Evolutionary conservation across 2,797 vertebrate species (phyloP).

Genomic region (Schizothorax lantsangensis): DNA sequence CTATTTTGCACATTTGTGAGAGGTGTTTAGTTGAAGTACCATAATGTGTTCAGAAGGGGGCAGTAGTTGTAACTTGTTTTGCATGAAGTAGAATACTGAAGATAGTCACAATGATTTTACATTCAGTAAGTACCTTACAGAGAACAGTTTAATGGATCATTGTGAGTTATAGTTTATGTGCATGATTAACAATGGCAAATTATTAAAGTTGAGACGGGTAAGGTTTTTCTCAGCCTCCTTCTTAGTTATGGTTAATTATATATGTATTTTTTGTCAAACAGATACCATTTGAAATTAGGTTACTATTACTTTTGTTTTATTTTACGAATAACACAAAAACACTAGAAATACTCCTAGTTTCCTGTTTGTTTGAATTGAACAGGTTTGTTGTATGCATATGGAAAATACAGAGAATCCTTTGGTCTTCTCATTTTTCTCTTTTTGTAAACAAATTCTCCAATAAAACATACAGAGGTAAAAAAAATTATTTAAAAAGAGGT

Average conservation of each 20-base stretch:
- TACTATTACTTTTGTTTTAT: not conserved
- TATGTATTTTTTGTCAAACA: not conserved
- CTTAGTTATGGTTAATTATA: not conserved
- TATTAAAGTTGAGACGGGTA: too few species aligned
- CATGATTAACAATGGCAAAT: not conserved
- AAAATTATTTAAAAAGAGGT: not conserved
- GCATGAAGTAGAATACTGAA: not conserved
- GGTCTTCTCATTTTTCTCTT: not conserved
- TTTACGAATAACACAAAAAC: not conserved
- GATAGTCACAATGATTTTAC: not conserved
- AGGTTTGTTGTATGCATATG: not conserved
- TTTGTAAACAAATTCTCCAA: not conserved
- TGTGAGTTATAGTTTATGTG: not conserved
- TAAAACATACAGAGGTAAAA: not conserved
- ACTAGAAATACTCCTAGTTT: not conserved
- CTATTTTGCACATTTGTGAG: not conserved
- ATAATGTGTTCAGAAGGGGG: constrained; percentile 16
- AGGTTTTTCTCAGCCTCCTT: not conserved
- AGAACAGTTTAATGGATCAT: not conserved
- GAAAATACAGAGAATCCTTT: not conserved
- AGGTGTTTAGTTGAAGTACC: not conserved
- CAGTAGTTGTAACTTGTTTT: not conserved
- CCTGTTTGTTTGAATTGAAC: not conserved
- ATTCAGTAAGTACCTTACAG: not conserved
- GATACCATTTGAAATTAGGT: not conserved